A percentile compares a stretch with the other conserved stretches of the same genome.
Evolutionary conservation across 2,113 vertebrate genomes (phyloP).

Genomic region (Limnothrissa miodon): DNA sequence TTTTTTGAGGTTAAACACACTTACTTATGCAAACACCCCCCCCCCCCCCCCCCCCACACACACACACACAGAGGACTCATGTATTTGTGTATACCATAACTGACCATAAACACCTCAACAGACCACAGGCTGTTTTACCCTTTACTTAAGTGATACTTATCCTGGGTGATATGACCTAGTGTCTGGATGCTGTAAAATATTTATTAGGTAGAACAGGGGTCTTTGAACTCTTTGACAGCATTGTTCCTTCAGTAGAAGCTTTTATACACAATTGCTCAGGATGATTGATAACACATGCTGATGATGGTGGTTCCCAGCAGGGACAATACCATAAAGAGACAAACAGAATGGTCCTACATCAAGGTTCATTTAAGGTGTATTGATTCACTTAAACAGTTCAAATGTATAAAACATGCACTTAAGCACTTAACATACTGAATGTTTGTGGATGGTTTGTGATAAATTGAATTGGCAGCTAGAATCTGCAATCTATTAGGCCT

Average conservation of each 20-base stretch:
- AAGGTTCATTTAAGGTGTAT: background rate
- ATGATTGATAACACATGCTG: background rate
- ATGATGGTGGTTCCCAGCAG: background rate
- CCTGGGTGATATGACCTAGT: background rate
- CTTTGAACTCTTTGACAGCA: background rate
- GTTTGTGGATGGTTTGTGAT: background rate
- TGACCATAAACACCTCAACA: background rate
- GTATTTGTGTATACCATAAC: background rate
- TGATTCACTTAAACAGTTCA: background rate
- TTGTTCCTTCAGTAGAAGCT: conserved; percentile 11
- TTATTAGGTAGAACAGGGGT: background rate
- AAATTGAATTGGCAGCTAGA: background rate
- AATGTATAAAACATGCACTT: background rate
- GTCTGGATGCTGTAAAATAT: background rate
- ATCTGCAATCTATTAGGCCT: background rate
- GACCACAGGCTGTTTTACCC: background rate
- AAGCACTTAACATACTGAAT: background rate
- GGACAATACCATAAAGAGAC: background rate
- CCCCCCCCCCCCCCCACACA: background rate
- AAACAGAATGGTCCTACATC: background rate
- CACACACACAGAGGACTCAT: background rate
- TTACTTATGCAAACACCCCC: background rate
- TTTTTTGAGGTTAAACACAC: background rate
- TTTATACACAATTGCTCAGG: background rate
- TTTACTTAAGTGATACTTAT: background rate